phyloP scores from a whole-genome alignment of 2,113 vertebrate species.

The Otolemur garnettii region DNA sequence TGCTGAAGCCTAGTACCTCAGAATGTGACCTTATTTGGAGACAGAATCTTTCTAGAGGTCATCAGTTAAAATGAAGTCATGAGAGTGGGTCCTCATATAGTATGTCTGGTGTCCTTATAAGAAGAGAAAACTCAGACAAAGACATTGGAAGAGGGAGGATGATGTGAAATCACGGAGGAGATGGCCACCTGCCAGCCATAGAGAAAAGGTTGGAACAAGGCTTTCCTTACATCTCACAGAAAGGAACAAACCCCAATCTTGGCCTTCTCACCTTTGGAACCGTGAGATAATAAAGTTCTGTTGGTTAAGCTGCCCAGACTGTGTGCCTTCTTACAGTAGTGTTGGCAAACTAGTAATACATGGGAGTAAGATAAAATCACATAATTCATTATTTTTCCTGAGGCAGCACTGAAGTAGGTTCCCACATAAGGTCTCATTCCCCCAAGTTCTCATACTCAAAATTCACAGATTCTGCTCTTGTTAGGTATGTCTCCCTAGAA shows the following conservation, averaged over 20 bases:
- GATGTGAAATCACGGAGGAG: background rate
- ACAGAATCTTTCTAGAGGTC: background rate
- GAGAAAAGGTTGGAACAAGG: background rate
- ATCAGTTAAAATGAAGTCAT: slow-evolving; percentile 31
- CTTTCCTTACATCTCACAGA: background rate
- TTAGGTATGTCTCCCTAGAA: background rate
- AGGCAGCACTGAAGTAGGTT: background rate
- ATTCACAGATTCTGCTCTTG: slow-evolving; percentile 14
- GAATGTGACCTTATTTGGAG: background rate
- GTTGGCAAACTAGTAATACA: background rate
- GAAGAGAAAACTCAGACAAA: background rate
- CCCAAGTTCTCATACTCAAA: background rate
- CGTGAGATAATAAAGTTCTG: background rate
- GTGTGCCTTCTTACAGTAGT: background rate
- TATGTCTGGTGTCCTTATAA: background rate
- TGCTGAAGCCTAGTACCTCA: background rate
- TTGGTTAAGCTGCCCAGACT: background rate
- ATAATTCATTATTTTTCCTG: background rate
- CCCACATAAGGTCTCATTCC: background rate
- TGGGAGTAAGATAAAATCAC: background rate
- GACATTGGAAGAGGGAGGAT: background rate
- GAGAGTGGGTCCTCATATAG: background rate
- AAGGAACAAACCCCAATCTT: background rate
- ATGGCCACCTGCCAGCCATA: background rate
- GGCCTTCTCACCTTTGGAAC: background rate